Percentiles rank a stretch among this genome's conserved stretches.
Conservation (phyloP, 2,113 vertebrate species). For the Morphnarchus princeps region DNA sequence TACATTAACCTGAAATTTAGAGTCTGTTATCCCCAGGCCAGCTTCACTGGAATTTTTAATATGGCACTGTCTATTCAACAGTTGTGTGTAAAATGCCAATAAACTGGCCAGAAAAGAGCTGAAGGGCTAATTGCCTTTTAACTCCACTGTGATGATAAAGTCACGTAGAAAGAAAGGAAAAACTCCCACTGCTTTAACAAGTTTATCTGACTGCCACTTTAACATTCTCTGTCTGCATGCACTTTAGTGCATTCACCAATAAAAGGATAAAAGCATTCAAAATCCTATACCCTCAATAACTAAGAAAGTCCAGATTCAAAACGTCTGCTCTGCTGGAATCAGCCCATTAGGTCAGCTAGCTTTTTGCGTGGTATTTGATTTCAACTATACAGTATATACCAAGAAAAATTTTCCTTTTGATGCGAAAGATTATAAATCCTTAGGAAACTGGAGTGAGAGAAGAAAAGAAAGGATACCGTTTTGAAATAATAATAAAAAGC, state of each 20-base stretch:
- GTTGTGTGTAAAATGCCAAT: slow-evolving; percentile 78
- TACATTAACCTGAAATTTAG: slow-evolving; percentile 58
- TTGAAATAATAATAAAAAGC: not conserved
- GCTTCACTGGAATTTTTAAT: slow-evolving; percentile 76
- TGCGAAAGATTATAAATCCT: slow-evolving; percentile 10
- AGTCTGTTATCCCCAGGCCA: slow-evolving; percentile 69
- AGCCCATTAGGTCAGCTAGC: slow-evolving; percentile 19
- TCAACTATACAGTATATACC: not conserved
- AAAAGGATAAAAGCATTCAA: slow-evolving; percentile 76
- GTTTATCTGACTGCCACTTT: slow-evolving; percentile 78
- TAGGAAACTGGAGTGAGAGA: not conserved
- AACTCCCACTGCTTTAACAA: slow-evolving; percentile 81
- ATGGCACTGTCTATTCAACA: slow-evolving; percentile 74
- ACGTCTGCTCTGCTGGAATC: slow-evolving; percentile 51
- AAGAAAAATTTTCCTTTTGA: not conserved
- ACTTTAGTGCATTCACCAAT: slow-evolving; percentile 77
- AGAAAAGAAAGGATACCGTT: not conserved
- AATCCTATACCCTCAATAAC: slow-evolving; percentile 47
- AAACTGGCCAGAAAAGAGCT: slow-evolving; percentile 76
- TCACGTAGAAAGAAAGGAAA: slow-evolving; percentile 73
- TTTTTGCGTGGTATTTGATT: not conserved
- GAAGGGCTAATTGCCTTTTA: slow-evolving; percentile 80
- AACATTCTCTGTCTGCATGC: slow-evolving; percentile 77
- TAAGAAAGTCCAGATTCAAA: slow-evolving; percentile 67
- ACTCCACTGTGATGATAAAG: slow-evolving; percentile 78